These are phyloP conservation scores for Argyra leucocephala DNA, from an alignment of 2,888 invertebrate species.

Conservation along the genomic window DNA sequence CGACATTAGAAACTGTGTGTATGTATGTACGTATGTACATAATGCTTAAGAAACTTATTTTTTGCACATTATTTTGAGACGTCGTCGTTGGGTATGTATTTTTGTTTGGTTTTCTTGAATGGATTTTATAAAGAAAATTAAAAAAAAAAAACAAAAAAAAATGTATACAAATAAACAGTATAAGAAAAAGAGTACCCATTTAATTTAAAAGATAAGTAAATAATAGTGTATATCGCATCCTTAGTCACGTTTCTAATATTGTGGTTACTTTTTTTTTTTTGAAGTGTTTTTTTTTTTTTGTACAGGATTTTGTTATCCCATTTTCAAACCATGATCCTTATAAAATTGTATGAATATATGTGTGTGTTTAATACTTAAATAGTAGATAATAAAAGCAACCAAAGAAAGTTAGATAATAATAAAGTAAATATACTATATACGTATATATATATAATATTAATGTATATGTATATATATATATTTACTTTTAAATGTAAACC, in stretches of 20 bases:
- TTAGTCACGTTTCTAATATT: slow-evolving; percentile 40
- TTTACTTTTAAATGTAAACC: background rate
- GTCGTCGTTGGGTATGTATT: too few relatives aligned
- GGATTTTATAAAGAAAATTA: background rate
- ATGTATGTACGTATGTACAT: too few relatives aligned
- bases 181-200: slow-evolving; percentile 11
- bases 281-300: background rate
- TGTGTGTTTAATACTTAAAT: background rate
- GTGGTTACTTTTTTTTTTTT: slow-evolving; percentile 30
- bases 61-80: too few relatives aligned
- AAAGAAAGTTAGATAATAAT: background rate
- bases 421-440: background rate
- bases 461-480: background rate
- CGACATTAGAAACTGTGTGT: too few relatives aligned
- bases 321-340: background rate
- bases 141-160: background rate
- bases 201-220: slow-evolving; percentile 26
- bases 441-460: background rate
- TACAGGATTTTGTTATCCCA: background rate
- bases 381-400: background rate
- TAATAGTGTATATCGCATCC: slow-evolving; percentile 34
- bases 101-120: too few relatives aligned
- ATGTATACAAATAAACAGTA: background rate
- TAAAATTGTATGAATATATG: background rate
- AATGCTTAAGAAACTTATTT: too few relatives aligned